Conservation (phyloP, 2,113 vertebrate species). For the Melanerpes aurifrons region DNA sequence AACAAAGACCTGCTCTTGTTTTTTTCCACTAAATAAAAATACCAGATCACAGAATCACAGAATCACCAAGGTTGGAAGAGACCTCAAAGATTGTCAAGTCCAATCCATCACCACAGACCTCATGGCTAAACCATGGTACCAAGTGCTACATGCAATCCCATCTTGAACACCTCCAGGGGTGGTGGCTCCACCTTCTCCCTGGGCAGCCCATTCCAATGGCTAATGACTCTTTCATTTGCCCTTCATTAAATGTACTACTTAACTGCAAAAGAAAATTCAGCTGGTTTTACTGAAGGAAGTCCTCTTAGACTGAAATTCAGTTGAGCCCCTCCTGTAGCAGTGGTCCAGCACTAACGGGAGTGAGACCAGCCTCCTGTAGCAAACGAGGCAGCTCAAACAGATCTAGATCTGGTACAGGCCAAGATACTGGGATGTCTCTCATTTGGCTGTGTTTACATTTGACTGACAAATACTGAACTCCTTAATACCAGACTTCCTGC, state of each 20-base stretch:
- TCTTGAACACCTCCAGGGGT: too few species aligned
- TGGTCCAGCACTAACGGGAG: not conserved
- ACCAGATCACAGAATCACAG: not conserved
- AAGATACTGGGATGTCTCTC: not conserved
- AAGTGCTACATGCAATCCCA: too few species aligned
- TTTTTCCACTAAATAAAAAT: not conserved
- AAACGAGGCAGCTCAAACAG: not conserved
- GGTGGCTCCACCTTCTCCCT: too few species aligned
- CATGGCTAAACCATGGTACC: too few species aligned
- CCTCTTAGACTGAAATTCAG: not conserved
- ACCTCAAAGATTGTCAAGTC: too few species aligned
- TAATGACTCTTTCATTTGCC: not conserved
- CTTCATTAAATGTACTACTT: not conserved
- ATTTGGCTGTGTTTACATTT: not conserved
- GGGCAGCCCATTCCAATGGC: too few species aligned
- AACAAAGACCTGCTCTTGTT: not conserved
- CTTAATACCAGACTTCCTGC: not conserved
- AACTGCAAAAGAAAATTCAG: not conserved
- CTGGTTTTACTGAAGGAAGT: not conserved
- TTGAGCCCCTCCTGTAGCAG: not conserved
- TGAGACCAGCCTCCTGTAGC: accelerated
- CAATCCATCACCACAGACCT: too few species aligned
- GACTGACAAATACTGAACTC: not conserved
- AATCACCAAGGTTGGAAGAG: too few species aligned
- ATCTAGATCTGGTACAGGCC: not conserved